Evolutionary conservation across 2,113 vertebrate genomes (phyloP).

Genomic region (Engraulis encrasicolus): DNA sequence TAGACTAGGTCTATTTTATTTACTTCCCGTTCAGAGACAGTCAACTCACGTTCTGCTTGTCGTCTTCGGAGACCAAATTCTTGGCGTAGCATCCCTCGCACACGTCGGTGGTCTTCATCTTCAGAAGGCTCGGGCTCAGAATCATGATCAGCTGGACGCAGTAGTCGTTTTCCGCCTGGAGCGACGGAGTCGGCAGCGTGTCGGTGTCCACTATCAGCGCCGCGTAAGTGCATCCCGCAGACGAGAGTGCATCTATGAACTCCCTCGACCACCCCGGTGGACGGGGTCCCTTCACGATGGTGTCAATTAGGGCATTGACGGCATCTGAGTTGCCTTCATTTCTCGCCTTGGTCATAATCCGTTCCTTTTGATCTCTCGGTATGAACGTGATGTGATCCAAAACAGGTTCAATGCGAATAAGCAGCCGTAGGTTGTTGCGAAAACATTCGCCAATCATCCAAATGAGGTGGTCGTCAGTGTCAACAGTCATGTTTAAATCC

Average conservation of each 20-base stretch:
- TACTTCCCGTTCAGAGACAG: too few species aligned
- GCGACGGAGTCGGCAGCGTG: constrained; percentile 22
- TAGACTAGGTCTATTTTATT: too few species aligned
- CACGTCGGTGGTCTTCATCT: constrained; percentile 39
- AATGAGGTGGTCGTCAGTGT: constrained; percentile 1
- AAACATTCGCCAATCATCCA: constrained; percentile 31
- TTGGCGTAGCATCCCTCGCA: not conserved
- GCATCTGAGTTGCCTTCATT: constrained; percentile 27
- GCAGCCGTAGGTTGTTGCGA: constrained; percentile 24
- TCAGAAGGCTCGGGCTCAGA: constrained; percentile 27
- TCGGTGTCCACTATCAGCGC: constrained; percentile 24
- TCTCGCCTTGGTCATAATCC: constrained; percentile 33
- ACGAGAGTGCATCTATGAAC: constrained; percentile 23
- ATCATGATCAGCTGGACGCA: constrained; percentile 33
- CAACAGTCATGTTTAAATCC: constrained; percentile 4
- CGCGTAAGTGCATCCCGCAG: constrained; percentile 30
- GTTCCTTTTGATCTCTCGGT: constrained; percentile 24
- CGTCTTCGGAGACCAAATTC: constrained; percentile 29
- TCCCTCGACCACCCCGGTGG: constrained; percentile 18
- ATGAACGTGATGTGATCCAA: constrained; percentile 38
- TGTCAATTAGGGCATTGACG: constrained; percentile 33
- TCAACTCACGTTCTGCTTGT: constrained; percentile 32
- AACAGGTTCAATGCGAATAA: constrained; percentile 37
- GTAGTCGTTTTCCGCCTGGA: constrained; percentile 36
- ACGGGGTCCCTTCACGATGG: not conserved